These are phyloP conservation scores for Gadopsis marmoratus DNA, from an alignment of 2,797 vertebrate genomes.

Conservation along the genomic window DNA sequence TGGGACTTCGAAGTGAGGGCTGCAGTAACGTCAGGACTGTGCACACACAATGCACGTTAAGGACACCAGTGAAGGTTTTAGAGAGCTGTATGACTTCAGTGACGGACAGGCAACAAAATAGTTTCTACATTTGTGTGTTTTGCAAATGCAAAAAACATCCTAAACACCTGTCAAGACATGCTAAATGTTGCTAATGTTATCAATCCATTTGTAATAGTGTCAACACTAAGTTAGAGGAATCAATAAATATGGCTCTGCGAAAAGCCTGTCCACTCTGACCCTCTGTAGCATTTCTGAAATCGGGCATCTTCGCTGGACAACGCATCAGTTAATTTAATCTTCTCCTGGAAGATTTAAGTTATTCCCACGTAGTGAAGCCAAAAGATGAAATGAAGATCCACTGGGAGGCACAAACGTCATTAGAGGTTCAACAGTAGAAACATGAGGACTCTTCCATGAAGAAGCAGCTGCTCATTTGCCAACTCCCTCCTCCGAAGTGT, in stretches of 20 bases:
- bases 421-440: neutral
- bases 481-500: conserved; percentile 36
- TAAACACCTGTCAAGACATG: neutral
- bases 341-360: neutral
- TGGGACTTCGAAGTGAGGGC: conserved; percentile 62
- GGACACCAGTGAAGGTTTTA: conserved; percentile 14
- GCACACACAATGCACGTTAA: neutral
- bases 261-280: neutral
- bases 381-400: conserved; percentile 11
- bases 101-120: conserved; percentile 10
- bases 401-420: conserved; percentile 11
- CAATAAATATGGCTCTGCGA: neutral
- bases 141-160: neutral
- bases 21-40: conserved; percentile 68
- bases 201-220: conserved; percentile 9
- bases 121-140: conserved; percentile 7
- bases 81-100: conserved; percentile 15
- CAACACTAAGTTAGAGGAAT: conserved; percentile 4
- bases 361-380: neutral
- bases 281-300: conserved; percentile 1
- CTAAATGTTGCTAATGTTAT: neutral
- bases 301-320: neutral
- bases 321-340: neutral
- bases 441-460: neutral
- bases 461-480: neutral